phyloP scores from a whole-genome alignment of 2,888 invertebrate genomes.

The Cotesia congregata region DNA sequence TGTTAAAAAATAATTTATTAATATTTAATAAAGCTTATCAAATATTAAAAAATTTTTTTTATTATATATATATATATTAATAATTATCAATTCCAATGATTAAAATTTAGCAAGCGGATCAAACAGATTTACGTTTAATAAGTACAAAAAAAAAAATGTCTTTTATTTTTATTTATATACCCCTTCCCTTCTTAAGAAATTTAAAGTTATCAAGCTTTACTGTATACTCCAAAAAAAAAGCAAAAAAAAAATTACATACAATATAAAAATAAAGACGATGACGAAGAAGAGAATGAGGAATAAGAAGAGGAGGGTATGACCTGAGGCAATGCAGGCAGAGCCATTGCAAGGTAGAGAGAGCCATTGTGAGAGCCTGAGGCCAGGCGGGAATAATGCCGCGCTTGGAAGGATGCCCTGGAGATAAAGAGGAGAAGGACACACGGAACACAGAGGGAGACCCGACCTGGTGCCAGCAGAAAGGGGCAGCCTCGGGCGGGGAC shows the following conservation, averaged over 20 bases:
- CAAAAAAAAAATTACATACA: not conserved
- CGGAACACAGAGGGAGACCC: constrained; percentile 14
- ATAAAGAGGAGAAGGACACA: constrained; percentile 38
- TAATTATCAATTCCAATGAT: too few relatives aligned
- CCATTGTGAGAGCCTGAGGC: constrained; percentile 62
- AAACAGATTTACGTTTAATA: too few relatives aligned
- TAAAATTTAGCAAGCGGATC: too few relatives aligned
- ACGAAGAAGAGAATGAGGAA: constrained; percentile 43
- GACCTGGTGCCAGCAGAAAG: constrained; percentile 38
- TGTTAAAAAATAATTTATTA: too few relatives aligned
- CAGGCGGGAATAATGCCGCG: constrained; percentile 60
- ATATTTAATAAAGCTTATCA: too few relatives aligned
- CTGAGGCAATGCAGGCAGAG: constrained; percentile 63
- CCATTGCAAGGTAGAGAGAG: constrained; percentile 56
- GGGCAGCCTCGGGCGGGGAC: constrained; percentile 44
- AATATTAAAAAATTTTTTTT: too few relatives aligned
- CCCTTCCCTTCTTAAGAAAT: not conserved
- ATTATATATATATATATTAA: too few relatives aligned
- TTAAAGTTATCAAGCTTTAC: constrained; percentile 36
- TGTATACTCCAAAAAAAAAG: constrained; percentile 18
- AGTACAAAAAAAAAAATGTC: not conserved
- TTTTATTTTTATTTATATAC: not conserved
- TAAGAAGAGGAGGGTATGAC: constrained; percentile 49
- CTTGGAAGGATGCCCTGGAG: constrained; percentile 54
- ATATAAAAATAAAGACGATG: constrained; percentile 26